Percentiles rank a stretch among this genome's conserved stretches.
These are phyloP conservation scores for Ictidomys tridecemlineatus DNA, from an alignment of 2,113 vertebrate genomes.

Conservation along the genomic window DNA sequence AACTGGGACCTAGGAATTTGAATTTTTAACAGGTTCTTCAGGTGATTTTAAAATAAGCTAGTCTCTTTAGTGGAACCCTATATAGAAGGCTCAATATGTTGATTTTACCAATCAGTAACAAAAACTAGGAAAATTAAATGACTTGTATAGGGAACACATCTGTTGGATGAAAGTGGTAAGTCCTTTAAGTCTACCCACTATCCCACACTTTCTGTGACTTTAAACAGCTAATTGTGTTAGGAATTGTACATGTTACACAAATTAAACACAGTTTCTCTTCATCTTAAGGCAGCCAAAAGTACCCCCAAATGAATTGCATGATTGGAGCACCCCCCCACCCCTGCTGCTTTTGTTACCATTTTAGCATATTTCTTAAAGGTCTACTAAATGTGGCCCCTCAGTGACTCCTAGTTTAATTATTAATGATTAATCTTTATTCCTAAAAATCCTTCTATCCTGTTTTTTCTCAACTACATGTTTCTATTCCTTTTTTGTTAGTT, in stretches of 20 bases:
- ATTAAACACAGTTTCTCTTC: background rate
- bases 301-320: background rate
- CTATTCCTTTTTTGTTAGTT: background rate
- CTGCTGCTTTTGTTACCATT: background rate
- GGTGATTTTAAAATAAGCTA: background rate
- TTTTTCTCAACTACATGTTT: background rate
- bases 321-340: background rate
- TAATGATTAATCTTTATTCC: background rate
- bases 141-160: background rate
- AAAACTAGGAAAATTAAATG: background rate
- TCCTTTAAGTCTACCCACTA: background rate
- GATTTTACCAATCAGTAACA: background rate
- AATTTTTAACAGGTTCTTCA: background rate
- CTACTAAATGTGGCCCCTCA: background rate
- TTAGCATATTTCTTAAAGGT: background rate
- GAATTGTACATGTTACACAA: background rate
- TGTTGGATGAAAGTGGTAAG: background rate
- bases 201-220: background rate
- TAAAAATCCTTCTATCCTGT: background rate
- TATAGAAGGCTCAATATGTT: background rate
- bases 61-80: background rate
- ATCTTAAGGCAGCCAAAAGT: background rate
- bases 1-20: background rate
- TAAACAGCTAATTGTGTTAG: background rate
- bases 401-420: background rate